Evolutionary conservation across 2,797 vertebrate species (phyloP), one percentile per base, ranked within the genome.

Genomic region (Echeneis naucrates): DNA sequence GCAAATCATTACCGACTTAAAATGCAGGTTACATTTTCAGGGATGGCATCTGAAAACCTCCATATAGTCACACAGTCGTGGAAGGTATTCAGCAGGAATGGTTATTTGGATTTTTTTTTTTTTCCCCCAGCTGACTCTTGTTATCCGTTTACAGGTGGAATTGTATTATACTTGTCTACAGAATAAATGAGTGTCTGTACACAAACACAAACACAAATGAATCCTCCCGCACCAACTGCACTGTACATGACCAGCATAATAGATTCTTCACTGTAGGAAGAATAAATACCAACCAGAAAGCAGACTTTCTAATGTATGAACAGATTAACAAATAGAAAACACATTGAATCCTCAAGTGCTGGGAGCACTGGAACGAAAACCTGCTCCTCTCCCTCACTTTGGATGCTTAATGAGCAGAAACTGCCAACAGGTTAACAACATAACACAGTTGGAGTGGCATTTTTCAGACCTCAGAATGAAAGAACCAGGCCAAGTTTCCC

Each of bases 31-130:
- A 32, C 27, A 60, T 59, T 21, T 61, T 55, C 23, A 23, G 47
- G 42, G 35, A 30, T 9, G 11, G 72, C 44, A 76, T 54, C 66
- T 62, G 38, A 44, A 26, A 13, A 44, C 19, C 40, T 55, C 23
- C 61, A 27, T 72, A 65, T 62, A 68, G 78, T 67, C 72, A 72
- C 40, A 68, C 57, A 59, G 58, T 11, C 14, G 30, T 61, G 47
- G 55, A 55, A 68, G 68, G 55, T 57, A 71, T 48, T 58, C 68
- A 38, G 64, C 33, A 6, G 32, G 32, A 9, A 33, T 9, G 32
- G 5, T 33, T 32, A 33, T 33, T 33, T 33, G 2, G 32, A 33
- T 4, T 33, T 33, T 33, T 44, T 44, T 8, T 44, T 10, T 40
- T 13, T 38, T 38, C 40, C n/a, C n/a, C n/a, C 4, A 17, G 40